Conservation (phyloP, 2,113 vertebrate species). For the Halichoerus grypus region DNA sequence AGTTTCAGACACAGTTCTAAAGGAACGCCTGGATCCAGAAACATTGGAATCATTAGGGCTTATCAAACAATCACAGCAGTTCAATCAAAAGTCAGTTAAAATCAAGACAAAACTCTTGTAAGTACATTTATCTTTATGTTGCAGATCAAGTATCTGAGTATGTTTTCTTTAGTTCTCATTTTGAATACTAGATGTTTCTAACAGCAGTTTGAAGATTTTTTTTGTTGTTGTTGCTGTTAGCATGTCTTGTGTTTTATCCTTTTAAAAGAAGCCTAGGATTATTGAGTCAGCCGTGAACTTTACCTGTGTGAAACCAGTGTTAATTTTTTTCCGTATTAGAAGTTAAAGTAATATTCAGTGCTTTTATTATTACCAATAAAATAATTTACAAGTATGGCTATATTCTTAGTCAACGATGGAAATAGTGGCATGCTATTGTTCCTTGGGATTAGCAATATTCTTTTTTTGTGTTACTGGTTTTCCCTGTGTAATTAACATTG, state of each 20-base stretch:
- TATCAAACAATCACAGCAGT: slow-evolving; percentile 99
- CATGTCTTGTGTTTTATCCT: background rate
- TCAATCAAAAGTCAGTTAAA: slow-evolving; percentile 99
- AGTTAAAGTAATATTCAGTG: slow-evolving; percentile 53
- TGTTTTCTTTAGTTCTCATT: slow-evolving; percentile 51
- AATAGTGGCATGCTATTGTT: slow-evolving; percentile 42
- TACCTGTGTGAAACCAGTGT: slow-evolving; percentile 28
- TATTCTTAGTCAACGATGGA: slow-evolving; percentile 23
- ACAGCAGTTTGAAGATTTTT: background rate
- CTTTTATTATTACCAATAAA: slow-evolving; percentile 48
- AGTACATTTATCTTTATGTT: slow-evolving; percentile 85
- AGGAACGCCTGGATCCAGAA: slow-evolving; percentile 98
- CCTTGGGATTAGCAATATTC: background rate
- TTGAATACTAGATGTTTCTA: slow-evolving; percentile 62
- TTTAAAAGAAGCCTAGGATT: slow-evolving; percentile 41
- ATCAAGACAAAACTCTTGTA: slow-evolving; percentile 99
- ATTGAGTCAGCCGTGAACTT: slow-evolving; percentile 5
- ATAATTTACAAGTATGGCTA: slow-evolving; percentile 9
- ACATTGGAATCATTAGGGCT: slow-evolving; percentile 97
- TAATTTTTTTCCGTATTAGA: slow-evolving; percentile 62
- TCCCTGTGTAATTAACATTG: slow-evolving; percentile 20
- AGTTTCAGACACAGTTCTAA: slow-evolving; percentile 96
- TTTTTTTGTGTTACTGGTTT: slow-evolving; percentile 58
- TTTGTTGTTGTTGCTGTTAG: background rate
- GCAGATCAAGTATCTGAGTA: slow-evolving; percentile 49